Evolutionary conservation across 2,888 invertebrate genomes (phyloP), one percentile per base, ranked within the genome.

Genomic region (Conops quadrifasciatus): DNA sequence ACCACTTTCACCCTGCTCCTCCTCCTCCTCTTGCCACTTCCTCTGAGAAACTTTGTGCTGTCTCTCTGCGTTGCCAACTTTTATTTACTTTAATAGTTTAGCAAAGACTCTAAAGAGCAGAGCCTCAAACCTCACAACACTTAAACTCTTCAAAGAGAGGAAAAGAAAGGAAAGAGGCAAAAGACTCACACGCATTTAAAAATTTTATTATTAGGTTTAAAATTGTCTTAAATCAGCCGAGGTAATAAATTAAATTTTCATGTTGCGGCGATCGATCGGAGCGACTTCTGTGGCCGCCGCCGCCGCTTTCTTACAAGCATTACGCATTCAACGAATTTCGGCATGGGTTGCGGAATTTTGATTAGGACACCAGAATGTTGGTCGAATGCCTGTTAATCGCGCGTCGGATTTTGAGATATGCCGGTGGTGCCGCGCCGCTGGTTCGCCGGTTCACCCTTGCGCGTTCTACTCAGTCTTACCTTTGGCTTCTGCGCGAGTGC

Each of bases 321-420:
- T 4, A 24, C 51, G 58, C 26, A 58, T 58, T 15, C 60, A 71
- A 63, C 63, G 47, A 73, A 71, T 58, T 71, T 36, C 67, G 74
- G 77, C 77, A 78, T 78, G 43, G 76, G 74, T 75, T 76, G 78
- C 76, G 85, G 85, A 81, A 85, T 85, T 85, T 85, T 85, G 85
- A 85, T 85, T 85, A 85, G 84, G 82, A 82, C 79, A 79, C 78
- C 82, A 80, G 76, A 75, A 77, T 78, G 78, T 74, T 75, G 69
- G 68, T 47, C 70, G 75, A 75, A 78, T 79, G 69, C 79, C 71
- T 75, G 78, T 75, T 78, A 77, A 79, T 77, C 80, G 80, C 81
- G 80, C 80, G 76, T 77, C 76, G 77, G 82, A 79, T 80, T 81
- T 80, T 81, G 79, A 81, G 81, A 81, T 77, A 81, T 82, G 76